These are phyloP conservation scores for Archips xylosteana DNA, from an alignment of 2,888 invertebrate genomes.

Conservation along the genomic window DNA sequence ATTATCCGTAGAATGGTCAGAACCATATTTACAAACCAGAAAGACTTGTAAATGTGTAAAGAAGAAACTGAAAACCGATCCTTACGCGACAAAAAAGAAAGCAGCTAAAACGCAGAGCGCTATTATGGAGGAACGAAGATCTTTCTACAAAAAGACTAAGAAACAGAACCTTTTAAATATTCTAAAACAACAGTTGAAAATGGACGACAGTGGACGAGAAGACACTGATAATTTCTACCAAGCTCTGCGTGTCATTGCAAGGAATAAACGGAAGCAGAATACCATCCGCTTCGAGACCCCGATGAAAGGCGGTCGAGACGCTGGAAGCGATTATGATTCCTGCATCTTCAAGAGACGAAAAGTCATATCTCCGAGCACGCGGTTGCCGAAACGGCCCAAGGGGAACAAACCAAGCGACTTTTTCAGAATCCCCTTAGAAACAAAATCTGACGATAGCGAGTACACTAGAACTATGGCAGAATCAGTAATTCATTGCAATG, in stretches of 20 bases:
- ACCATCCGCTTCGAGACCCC: background rate
- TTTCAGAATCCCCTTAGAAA: background rate
- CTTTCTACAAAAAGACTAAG: background rate
- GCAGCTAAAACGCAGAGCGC: background rate
- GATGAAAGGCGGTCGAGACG: too few species aligned
- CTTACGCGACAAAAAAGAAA: background rate
- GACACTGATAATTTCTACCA: conserved; percentile 20
- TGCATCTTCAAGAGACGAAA: conserved; percentile 18
- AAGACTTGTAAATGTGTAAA: background rate
- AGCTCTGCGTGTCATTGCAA: conserved; percentile 20
- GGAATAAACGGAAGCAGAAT: conserved; percentile 3
- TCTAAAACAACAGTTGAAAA: conserved; percentile 20
- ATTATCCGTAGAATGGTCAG: background rate
- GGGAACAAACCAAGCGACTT: background rate
- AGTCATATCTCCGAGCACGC: conserved; percentile 6
- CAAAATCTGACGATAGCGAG: conserved; percentile 17
- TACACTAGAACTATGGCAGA: background rate
- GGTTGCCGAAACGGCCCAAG: background rate
- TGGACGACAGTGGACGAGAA: background rate
- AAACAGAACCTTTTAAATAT: conserved; percentile 24
- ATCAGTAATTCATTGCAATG: background rate
- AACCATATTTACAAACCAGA: background rate
- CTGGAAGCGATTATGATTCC: conserved; percentile 6
- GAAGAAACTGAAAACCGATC: background rate
- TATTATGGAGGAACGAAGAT: background rate